Percentiles rank a stretch among this genome's conserved stretches.
Evolutionary conservation across 2,888 invertebrate species (phyloP).

Genomic region (Andrena haemorrhoa): DNA sequence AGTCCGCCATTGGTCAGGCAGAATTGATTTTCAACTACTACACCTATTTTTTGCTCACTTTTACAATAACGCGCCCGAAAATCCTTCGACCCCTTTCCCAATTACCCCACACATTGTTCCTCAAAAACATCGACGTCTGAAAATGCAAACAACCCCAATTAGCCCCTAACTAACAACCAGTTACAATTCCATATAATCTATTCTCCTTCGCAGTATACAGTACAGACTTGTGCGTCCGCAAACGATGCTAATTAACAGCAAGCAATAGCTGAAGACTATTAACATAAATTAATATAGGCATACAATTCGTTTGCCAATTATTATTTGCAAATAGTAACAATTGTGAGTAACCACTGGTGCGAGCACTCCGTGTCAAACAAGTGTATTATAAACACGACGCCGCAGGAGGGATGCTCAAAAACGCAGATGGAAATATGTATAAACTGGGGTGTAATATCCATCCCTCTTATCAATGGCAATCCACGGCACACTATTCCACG

Average conservation of each 20-base stretch:
- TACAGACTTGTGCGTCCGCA: background rate
- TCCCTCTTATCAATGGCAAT: background rate
- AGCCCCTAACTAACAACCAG: background rate
- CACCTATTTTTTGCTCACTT: no score
- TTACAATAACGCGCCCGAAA: no score
- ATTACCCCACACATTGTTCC: no score
- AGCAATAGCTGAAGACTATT: background rate
- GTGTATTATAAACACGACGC: background rate
- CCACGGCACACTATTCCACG: conserved; percentile 4
- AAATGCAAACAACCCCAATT: background rate
- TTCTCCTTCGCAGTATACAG: no score
- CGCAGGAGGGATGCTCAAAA: no score
- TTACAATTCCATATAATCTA: background rate
- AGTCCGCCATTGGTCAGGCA: no score
- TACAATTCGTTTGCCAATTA: background rate
- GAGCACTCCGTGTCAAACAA: no score
- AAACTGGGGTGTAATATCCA: background rate
- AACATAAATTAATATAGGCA: background rate
- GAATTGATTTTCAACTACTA: no score
- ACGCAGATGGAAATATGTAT: background rate
- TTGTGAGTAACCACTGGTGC: background rate
- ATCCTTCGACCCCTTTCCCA: no score
- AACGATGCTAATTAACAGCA: conserved; percentile 5
- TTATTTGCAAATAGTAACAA: background rate
- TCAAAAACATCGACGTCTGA: background rate